Base-by-base conservation (phyloP, 1,140 invertebrate genomes). In the Kradibia gibbosae region DNA sequence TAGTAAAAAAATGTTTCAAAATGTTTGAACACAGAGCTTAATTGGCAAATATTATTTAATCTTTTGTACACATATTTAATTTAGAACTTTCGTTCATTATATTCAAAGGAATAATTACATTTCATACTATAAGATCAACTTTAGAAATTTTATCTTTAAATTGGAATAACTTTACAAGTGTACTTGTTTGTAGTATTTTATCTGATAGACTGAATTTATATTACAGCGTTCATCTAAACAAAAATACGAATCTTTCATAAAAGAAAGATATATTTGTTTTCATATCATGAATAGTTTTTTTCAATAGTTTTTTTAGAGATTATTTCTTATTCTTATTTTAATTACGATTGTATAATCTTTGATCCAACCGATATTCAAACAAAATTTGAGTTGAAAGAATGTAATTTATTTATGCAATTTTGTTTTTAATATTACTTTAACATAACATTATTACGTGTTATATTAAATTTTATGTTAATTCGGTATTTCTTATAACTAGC, bases 51-150 rank as follows among this genome's bases (percentile, higher is more conserved):
- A 3, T 3, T 67, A 67, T n/a, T 39, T 67, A 39, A 39, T 39
- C 11, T n/a, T 22, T n/a, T n/a, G n/a, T 22, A 39, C 10, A 34
- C 39, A 34, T 67, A 67, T 39, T 34, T 8, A 39, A n/a, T n/a
- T n/a, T n/a, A 67, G n/a, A 28, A 39, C 36, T 39, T 11, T 67
- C 36, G 17, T 60, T 60, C 55, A 10, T 60, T 67, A 28, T 22
- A 39, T 67, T 36, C 15, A 20, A 36, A 15, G 17, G 4, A 22
- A n/a, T 39, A 67, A 67, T 39, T 67, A 39, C n/a, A 22, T 67
- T 67, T 67, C n/a, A 67, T 36, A 67, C n/a, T 39, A 36, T 67
- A 22, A 67, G 34, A n/a, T 67, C n/a, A 39, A 67, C 36, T 39
- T 67, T 39, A 15, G 28, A 67, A 39, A 22, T n/a, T 67, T 39